Base-by-base conservation (phyloP, 2,113 vertebrate genomes). In the Ariopsis seemanni region DNA sequence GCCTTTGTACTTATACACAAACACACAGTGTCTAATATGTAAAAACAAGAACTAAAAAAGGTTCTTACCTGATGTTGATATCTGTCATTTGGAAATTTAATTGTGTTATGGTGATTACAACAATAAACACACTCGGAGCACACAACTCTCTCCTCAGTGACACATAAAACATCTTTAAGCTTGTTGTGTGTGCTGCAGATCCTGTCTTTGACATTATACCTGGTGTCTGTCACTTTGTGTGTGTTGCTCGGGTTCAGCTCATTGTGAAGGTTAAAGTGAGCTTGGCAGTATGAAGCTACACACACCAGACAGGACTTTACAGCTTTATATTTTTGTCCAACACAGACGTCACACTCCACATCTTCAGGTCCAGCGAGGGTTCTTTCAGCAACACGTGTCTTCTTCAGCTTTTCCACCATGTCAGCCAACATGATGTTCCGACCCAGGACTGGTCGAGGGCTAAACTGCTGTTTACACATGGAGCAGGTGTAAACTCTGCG, bases 401-500 rank as follows among this genome's bases (percentile, higher is more conserved):
- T 63, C 72, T 50, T 77, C 25, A 77, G 72, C 58, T 75, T 71
- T 30, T 57, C 30, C 67, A 85, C 71, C 69, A 85, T 71, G n/a
- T 27, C 69, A 85, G 71, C 60, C 60, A 86, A 17, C 42, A 65
- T 65, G 22, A 52, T 52, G 52, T 86, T 86, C 62, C 77, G 8
- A n/a, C 77, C 62, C 62, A 79, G 30, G 48, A 65, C 5, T 0
- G 85, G 85, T 60, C 25, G 27, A 94, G 90, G 91, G 94, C 95
- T 27, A 14, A 85, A 87, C 2, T 5, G 82, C 27, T 89, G 75
- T n/a, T 86, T 85, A 69, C 89, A 89, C 82, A 93, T 58, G 0
- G 96, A 96, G 67, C 96, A 96, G 0, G 22, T 86, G 84, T 86
- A 90, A 69, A 63, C 80, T 11, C 84, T 77, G 50, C 15, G 58